These are phyloP conservation scores for Drosophila parvula DNA, from an alignment of 1,140 invertebrate species.

Conservation along the genomic window DNA sequence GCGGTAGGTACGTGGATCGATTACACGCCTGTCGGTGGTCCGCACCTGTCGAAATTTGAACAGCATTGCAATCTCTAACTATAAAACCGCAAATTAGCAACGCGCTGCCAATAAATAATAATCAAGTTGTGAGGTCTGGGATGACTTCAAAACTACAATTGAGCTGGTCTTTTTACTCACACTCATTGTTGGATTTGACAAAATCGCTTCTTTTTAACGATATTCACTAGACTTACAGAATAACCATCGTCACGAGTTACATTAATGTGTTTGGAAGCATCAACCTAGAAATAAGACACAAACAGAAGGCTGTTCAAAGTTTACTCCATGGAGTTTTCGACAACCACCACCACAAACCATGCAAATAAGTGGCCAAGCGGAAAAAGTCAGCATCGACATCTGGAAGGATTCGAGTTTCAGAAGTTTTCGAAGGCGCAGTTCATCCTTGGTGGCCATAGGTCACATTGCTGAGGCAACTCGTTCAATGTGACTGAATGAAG, in stretches of 20 bases:
- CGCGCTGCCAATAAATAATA: slow-evolving; percentile 64
- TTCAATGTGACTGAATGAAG: slow-evolving; percentile 39
- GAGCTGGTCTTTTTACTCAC: slow-evolving; percentile 11
- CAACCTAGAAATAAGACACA: slow-evolving; percentile 15
- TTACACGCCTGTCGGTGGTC: slow-evolving; percentile 1
- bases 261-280: slow-evolving; percentile 34
- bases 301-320: slow-evolving; percentile 37
- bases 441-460: slow-evolving; percentile 67
- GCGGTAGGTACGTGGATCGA: slow-evolving; percentile 22
- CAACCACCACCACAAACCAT: slow-evolving; percentile 23
- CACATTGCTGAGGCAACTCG: slow-evolving; percentile 67
- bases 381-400: slow-evolving; percentile 64
- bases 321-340: slow-evolving; percentile 6
- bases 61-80: slow-evolving; percentile 63
- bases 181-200: slow-evolving; percentile 2
- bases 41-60: slow-evolving; percentile 43
- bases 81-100: slow-evolving; percentile 73
- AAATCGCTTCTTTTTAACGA: slow-evolving; percentile 54
- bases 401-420: slow-evolving; percentile 34
- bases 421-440: slow-evolving; percentile 40
- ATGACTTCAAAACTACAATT: neutral
- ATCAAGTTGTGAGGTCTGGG: slow-evolving; percentile 29
- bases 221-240: slow-evolving; percentile 64
- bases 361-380: slow-evolving; percentile 14
- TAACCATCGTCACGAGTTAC: no score